A percentile compares a stretch with the other conserved stretches of the same genome.
These are phyloP conservation scores for Chromoteleia sp. DNA, from an alignment of 2,888 invertebrate species.

Conservation along the genomic window DNA sequence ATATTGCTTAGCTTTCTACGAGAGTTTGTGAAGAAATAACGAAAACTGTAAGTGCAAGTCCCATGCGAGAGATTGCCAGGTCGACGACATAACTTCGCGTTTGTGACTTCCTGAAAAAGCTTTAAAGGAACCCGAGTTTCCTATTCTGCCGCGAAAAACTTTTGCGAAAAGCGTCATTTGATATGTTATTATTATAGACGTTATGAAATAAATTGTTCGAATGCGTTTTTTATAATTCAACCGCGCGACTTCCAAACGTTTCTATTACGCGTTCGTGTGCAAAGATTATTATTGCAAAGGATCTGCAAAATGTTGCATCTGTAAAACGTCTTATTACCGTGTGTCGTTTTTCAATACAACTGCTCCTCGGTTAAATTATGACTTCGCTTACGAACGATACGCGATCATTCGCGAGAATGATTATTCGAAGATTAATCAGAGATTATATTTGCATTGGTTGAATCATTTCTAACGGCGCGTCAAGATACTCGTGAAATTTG, in stretches of 20 bases:
- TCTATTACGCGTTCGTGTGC: neutral
- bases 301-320: too few relatives aligned
- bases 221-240: slow-evolving; percentile 31
- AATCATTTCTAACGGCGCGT: neutral
- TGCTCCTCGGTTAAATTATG: too few relatives aligned
- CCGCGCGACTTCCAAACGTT: slow-evolving; percentile 1
- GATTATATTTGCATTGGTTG: too few relatives aligned
- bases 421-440: too few relatives aligned
- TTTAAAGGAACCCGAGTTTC: slow-evolving; percentile 57
- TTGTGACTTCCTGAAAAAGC: slow-evolving; percentile 68
- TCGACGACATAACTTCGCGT: slow-evolving; percentile 59
- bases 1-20: slow-evolving; percentile 62
- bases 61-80: slow-evolving; percentile 57
- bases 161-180: slow-evolving; percentile 55
- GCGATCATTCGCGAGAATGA: too few relatives aligned
- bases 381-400: too few relatives aligned
- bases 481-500: neutral
- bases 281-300: too few relatives aligned
- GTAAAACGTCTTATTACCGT: too few relatives aligned
- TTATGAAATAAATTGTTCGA: slow-evolving; percentile 39
- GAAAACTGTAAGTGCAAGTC: slow-evolving; percentile 60
- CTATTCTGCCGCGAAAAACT: slow-evolving; percentile 49
- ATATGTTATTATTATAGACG: slow-evolving; percentile 57
- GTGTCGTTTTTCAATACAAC: too few relatives aligned
- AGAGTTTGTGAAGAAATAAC: slow-evolving; percentile 67